A percentile compares a stretch with the other conserved stretches of the same genome.
phyloP scores from a whole-genome alignment of 1,140 invertebrate species.

The Formica selysi region DNA sequence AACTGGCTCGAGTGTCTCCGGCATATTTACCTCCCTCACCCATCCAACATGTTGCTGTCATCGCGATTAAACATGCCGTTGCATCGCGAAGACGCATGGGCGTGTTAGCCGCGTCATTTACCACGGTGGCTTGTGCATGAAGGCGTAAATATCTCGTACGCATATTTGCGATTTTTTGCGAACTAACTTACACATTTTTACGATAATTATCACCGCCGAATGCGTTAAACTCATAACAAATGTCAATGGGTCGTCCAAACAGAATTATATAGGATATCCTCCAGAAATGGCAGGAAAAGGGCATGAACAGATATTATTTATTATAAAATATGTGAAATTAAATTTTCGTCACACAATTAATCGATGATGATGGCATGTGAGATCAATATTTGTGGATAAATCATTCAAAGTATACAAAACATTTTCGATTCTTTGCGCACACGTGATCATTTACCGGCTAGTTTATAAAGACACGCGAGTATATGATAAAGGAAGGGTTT shows the following conservation, averaged over 20 bases:
- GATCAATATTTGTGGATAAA: not conserved
- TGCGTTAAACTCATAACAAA: not conserved
- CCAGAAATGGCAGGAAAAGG: not conserved
- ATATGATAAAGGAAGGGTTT: conserved; percentile 5
- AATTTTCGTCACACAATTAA: not conserved
- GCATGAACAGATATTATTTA: not conserved
- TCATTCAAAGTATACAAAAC: not conserved
- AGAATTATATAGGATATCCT: not conserved
- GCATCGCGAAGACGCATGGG: conserved; percentile 39
- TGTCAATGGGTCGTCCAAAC: not conserved
- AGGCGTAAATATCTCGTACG: conserved; percentile 22
- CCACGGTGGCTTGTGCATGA: conserved; percentile 15
- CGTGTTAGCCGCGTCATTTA: conserved; percentile 29
- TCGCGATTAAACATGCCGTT: conserved; percentile 61
- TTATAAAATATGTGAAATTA: not conserved
- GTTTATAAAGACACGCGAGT: not conserved
- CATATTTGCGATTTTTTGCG: conserved; percentile 31
- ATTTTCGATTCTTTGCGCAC: not conserved
- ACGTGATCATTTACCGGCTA: conserved; percentile 9
- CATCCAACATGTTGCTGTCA: conserved; percentile 61
- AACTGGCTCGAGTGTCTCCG: conserved; percentile 16
- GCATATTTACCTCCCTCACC: not conserved
- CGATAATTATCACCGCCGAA: not conserved
- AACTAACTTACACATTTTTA: not conserved
- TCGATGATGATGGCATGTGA: conserved; percentile 44